Conservation (phyloP, 2,888 invertebrate genomes). For the Monoplex corrugatus region DNA sequence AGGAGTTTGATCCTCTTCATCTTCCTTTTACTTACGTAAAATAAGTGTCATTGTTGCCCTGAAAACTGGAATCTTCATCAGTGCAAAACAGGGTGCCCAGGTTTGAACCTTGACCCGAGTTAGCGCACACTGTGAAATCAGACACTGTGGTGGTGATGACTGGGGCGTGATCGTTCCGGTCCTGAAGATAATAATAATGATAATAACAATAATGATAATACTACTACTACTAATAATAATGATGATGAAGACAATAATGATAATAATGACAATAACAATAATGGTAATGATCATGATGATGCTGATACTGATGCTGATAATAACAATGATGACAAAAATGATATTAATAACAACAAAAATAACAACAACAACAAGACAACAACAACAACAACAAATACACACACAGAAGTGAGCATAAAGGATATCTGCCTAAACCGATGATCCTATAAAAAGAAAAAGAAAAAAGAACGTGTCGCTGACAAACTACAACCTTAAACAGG, state of each 20-base stretch:
- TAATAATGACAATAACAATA: neutral
- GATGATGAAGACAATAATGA: neutral
- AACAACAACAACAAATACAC: neutral
- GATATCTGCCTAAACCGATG: neutral
- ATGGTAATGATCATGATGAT: neutral
- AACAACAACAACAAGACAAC: neutral
- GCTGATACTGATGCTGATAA: neutral
- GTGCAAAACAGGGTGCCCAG: conserved; percentile 45
- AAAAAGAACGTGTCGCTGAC: too few relatives aligned
- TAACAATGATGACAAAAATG: neutral
- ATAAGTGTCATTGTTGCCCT: conserved; percentile 42
- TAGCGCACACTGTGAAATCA: conserved; percentile 42
- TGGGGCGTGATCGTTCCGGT: conserved; percentile 59
- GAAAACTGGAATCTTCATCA: conserved; percentile 51
- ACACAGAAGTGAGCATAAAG: neutral
- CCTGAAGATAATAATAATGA: conserved; percentile 12
- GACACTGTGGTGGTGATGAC: conserved; percentile 32
- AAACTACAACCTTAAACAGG: too few relatives aligned
- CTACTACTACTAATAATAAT: neutral
- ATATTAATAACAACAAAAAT: too few relatives aligned
- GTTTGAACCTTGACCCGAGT: conserved; percentile 5
- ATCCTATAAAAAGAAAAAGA: too few relatives aligned
- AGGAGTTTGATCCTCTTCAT: too few relatives aligned
- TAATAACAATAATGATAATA: neutral
- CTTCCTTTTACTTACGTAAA: conserved; percentile 31